phyloP scores from a whole-genome alignment of 2,888 invertebrate species.

The Orthosia gothica region DNA sequence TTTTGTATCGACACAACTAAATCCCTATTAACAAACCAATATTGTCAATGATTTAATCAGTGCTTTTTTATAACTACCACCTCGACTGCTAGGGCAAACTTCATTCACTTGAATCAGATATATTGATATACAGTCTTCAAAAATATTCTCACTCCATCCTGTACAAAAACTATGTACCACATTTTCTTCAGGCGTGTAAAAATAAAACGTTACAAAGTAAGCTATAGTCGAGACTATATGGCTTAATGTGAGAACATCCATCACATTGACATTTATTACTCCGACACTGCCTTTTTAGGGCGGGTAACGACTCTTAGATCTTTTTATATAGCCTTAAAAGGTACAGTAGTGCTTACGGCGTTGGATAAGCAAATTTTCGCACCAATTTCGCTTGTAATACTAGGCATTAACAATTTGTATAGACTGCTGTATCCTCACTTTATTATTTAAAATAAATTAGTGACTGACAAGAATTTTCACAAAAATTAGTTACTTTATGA shows the following conservation, averaged over 20 bases:
- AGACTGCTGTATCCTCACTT: neutral
- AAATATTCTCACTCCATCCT: neutral
- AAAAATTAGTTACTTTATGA: too few species aligned
- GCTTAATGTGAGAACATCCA: slow-evolving; percentile 50
- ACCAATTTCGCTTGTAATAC: neutral
- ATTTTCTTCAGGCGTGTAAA: neutral
- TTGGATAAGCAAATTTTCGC: neutral
- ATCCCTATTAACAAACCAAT: too few species aligned
- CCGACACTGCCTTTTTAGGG: slow-evolving; percentile 41
- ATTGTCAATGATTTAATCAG: too few species aligned
- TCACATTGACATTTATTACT: slow-evolving; percentile 64
- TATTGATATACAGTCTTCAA: too few species aligned
- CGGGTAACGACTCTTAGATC: slow-evolving; percentile 32
- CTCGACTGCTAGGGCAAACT: too few species aligned
- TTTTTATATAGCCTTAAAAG: slow-evolving; percentile 41
- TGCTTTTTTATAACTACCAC: too few species aligned
- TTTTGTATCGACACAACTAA: too few species aligned
- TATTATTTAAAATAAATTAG: neutral
- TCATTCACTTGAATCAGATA: too few species aligned
- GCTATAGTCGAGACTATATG: slow-evolving; percentile 1
- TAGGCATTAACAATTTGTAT: neutral
- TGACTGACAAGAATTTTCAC: too few species aligned
- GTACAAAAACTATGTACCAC: neutral
- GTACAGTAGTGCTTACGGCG: slow-evolving; percentile 1
- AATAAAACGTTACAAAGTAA: slow-evolving; percentile 34